Evolutionary conservation across 2,797 vertebrate genomes (phyloP).

Genomic region (Agapornis canus): DNA sequence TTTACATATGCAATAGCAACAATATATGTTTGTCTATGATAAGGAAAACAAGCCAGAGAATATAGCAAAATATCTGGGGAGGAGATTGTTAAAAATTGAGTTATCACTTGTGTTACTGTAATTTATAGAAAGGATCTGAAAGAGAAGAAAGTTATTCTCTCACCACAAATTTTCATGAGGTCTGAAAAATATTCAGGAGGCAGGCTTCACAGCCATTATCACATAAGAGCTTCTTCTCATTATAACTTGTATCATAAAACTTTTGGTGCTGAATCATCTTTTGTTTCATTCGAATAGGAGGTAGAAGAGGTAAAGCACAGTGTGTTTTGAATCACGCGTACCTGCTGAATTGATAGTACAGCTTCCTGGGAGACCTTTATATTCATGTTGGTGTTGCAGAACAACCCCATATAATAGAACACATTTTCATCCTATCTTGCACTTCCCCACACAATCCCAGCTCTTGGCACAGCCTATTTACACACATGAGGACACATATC

Average conservation of each 20-base stretch:
- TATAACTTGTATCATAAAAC: neutral
- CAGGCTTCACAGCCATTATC: neutral
- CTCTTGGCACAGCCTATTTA: conserved; percentile 24
- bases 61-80: neutral
- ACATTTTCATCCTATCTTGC: neutral
- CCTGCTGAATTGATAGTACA: neutral
- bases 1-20: neutral
- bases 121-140: neutral
- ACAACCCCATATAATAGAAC: neutral
- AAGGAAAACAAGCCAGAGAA: neutral
- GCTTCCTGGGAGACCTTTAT: neutral
- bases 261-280: neutral
- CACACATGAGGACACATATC: conserved; percentile 40
- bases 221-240: neutral
- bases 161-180: neutral
- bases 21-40: neutral
- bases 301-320: rapidly evolving
- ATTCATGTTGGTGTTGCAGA: neutral
- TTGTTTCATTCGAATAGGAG: neutral
- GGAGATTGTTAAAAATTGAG: neutral
- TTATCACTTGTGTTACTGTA: neutral
- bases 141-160: neutral
- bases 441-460: neutral
- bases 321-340: neutral
- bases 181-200: neutral